A percentile compares a stretch with the other conserved stretches of the same genome.
These are phyloP conservation scores for Cosmia trapezina DNA, from an alignment of 2,888 invertebrate genomes.

Conservation along the genomic window DNA sequence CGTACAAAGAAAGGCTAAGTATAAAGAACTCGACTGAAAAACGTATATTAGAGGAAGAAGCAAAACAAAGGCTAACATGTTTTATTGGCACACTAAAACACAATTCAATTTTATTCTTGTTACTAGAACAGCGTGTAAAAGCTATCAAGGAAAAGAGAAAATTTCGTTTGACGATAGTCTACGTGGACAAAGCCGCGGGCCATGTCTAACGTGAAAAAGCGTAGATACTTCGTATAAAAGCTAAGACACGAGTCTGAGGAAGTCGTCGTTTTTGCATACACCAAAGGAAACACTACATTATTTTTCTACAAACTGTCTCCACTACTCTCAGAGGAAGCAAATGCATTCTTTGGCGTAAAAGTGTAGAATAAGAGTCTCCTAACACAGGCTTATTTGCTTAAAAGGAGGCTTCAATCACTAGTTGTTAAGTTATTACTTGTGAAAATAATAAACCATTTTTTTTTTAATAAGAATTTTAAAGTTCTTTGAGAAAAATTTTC, in stretches of 20 bases:
- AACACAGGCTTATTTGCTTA: too few species aligned
- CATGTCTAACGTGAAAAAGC: conserved; percentile 36
- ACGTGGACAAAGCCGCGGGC: conserved; percentile 46
- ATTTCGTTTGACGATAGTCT: conserved; percentile 48
- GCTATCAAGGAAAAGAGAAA: conserved; percentile 47
- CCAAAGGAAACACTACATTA: conserved; percentile 53
- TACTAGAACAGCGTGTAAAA: conserved; percentile 50
- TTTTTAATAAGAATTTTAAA: conserved; percentile 12
- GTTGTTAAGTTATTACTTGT: too few species aligned
- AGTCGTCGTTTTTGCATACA: conserved; percentile 46
- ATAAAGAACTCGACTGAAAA: conserved; percentile 38
- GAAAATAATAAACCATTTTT: too few species aligned
- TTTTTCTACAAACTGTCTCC: conserved; percentile 40
- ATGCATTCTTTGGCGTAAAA: conserved; percentile 35
- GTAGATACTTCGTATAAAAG: conserved; percentile 32
- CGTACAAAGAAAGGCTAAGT: not conserved
- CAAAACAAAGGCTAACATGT: conserved; percentile 56
- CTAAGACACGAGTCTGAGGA: conserved; percentile 38
- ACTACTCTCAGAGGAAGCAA: conserved; percentile 20
- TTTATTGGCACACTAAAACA: conserved; percentile 50
- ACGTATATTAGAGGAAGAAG: conserved; percentile 29
- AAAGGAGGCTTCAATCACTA: too few species aligned
- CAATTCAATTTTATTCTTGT: conserved; percentile 51
- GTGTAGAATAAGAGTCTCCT: not conserved
- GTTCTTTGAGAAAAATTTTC: not conserved